Base-by-base conservation (phyloP, 2,113 vertebrate species). In the Hippocampus barbouri region DNA sequence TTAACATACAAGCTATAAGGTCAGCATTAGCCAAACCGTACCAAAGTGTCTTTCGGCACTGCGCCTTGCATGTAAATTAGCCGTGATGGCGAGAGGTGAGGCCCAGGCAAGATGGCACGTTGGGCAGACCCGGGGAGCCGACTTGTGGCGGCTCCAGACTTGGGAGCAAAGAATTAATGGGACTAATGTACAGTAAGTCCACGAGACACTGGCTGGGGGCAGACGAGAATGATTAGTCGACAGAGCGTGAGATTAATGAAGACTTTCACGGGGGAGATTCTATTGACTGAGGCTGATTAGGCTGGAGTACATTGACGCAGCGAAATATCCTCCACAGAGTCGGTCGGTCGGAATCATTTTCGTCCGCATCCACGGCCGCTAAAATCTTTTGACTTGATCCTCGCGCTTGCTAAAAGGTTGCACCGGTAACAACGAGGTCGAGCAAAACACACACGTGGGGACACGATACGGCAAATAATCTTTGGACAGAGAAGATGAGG, bases 161-260 rank as follows among this genome's bases (percentile, higher is more conserved):
- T 91, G 90, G 91, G 91, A n/a, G 68, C 90, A 91, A 92, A 93
- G 94, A 94, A 95, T 95, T 91, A 92, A 94, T 95, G 95, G 93
- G 92, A 94, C 96, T 95, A 94, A 95, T 91, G 90, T 84, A 76
- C 71, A 78, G 83, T 72, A 88, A 91, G 90, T 88, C 89, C 93
- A 89, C 93, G 92, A 95, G 89, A 91, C 85, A 85, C 93, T 90
- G 84, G 79, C 89, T 77, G 81, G 90, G 89, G 75, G 94, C 93
- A 88, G 82, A 88, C 77, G 82, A 89, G 93, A 93, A 91, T 93
- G 94, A 96, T 97, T 96, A 97, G 93, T 92, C 88, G n/a, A 92
- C 85, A 91, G 90, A 84, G 91, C 89, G 86, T 71, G 90, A 94
- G 92, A 96, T 95, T 95, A 96, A 97, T 95, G 95, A 93, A 95